Base-by-base conservation (phyloP, 2,797 vertebrate genomes). In the Nyctibius grandis region DNA sequence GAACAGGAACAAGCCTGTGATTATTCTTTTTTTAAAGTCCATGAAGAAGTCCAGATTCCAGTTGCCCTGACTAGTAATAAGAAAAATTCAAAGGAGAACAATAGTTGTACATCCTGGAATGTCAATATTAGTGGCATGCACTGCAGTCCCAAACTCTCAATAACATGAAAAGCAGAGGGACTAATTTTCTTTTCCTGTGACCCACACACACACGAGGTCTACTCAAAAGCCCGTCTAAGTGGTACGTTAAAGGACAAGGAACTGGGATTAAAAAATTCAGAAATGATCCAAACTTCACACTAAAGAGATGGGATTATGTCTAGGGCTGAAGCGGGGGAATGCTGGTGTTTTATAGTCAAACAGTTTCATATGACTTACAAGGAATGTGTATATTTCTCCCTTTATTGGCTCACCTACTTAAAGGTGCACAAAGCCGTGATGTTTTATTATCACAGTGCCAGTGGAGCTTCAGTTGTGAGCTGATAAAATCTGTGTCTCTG, bases 381-480 rank as follows among this genome's bases (percentile, higher is more conserved):
- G 40, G 72, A 85, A 80, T 1, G 2, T 73, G 64, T 85, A 33
- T 85, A 83, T 89, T 94, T 73, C 74, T 93, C 28, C 70, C 53
- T 93, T 92, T 93, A 88, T 73, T 91, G 69, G 34, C 69, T 92
- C 86, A 91, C 94, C 81, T 89, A 47, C 67, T 92, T 72, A 89
- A 83, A 93, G 75, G 64, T 89, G 64, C 57, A 85, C 29, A 83
- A 89, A 95, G 50, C 59, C 5, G 3, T 36, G 42, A 42, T 33
- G 23, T 69, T 95, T 93, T 64, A 67, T 89, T 80, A 68, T 80
- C 68, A n/a, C 15, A 23, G 63, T 61, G 80, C 29, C 42, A 57
- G 47, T 25, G 68, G 18, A 87, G 29, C 53, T 87, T 87, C 81
- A 83, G 25, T 50, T 93, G 51, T 38, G 57, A 60, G 70, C 44